These are phyloP conservation scores for Catalaphyllia jardinei DNA, from an alignment of 64 coral and sea anemone genomes.

Conservation along the genomic window DNA sequence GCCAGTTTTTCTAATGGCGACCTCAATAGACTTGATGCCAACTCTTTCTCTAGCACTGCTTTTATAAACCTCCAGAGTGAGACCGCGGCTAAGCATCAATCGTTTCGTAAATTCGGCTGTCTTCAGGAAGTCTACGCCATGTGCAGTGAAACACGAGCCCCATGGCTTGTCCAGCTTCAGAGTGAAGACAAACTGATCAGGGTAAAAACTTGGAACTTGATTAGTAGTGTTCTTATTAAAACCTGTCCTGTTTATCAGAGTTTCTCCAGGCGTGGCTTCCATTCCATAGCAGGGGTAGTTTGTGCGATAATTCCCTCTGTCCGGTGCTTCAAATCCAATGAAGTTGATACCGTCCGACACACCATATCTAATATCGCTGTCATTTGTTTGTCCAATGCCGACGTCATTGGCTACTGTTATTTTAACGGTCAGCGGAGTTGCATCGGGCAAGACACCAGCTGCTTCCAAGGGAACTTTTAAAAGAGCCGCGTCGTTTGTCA, in stretches of 20 bases:
- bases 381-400: neutral
- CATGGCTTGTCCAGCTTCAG: conserved; percentile 46
- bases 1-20: neutral
- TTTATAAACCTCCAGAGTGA: conserved; percentile 34
- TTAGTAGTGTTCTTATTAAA: neutral
- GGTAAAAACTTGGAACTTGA: neutral
- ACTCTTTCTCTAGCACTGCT: neutral
- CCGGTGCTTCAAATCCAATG: conserved; percentile 24
- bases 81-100: conserved; percentile 12
- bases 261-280: conserved; percentile 3
- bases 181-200: conserved; percentile 53
- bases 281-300: neutral
- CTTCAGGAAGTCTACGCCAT: conserved; percentile 38
- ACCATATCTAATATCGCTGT: conserved; percentile 35
- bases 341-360: conserved; percentile 38
- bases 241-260: neutral
- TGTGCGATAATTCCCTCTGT: conserved; percentile 6
- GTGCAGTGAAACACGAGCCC: conserved; percentile 54
- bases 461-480: neutral
- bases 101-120: conserved; percentile 39
- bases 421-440: neutral
- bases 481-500: neutral
- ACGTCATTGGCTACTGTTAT: neutral
- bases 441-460: neutral
- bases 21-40: neutral